These are phyloP conservation scores for Magallana gigas DNA, from an alignment of 1,140 invertebrate species.

Conservation along the genomic window DNA sequence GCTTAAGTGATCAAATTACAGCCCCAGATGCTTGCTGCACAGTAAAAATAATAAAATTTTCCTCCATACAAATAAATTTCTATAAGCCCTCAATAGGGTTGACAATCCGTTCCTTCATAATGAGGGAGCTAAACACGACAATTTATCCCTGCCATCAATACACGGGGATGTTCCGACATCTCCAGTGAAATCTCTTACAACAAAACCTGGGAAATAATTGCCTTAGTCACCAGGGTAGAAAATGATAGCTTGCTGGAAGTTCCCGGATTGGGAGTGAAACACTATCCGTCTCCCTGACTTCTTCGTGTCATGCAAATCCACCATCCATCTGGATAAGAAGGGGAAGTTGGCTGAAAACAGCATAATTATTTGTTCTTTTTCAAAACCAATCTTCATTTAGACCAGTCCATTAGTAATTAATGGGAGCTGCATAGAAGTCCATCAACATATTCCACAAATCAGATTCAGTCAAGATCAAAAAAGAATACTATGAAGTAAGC, in stretches of 20 bases:
- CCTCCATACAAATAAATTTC: slow-evolving; percentile 34
- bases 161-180: slow-evolving; percentile 26
- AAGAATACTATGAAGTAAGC: slow-evolving; percentile 8
- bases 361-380: slow-evolving; percentile 39
- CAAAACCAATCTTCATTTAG: slow-evolving; percentile 38
- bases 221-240: slow-evolving; percentile 32
- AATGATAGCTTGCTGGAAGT: slow-evolving; percentile 31
- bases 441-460: slow-evolving; percentile 31
- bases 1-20: slow-evolving; percentile 38
- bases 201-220: slow-evolving; percentile 23
- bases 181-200: slow-evolving; percentile 34
- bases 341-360: slow-evolving; percentile 34
- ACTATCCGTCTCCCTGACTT: slow-evolving; percentile 25
- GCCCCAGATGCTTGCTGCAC: slow-evolving; percentile 6
- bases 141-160: slow-evolving; percentile 36
- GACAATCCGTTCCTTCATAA: slow-evolving; percentile 35
- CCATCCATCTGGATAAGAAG: slow-evolving; percentile 35
- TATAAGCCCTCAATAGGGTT: slow-evolving; percentile 30
- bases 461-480: slow-evolving; percentile 15
- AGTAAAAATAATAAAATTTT: slow-evolving; percentile 38
- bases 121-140: slow-evolving; percentile 28
- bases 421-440: slow-evolving; percentile 12
- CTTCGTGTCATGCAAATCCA: slow-evolving; percentile 17
- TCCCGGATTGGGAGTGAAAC: slow-evolving; percentile 28
- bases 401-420: slow-evolving; percentile 37